Percentiles rank a stretch among this genome's conserved stretches.
Conservation (phyloP, 2,888 invertebrate species). For the Torymus tubicola region DNA sequence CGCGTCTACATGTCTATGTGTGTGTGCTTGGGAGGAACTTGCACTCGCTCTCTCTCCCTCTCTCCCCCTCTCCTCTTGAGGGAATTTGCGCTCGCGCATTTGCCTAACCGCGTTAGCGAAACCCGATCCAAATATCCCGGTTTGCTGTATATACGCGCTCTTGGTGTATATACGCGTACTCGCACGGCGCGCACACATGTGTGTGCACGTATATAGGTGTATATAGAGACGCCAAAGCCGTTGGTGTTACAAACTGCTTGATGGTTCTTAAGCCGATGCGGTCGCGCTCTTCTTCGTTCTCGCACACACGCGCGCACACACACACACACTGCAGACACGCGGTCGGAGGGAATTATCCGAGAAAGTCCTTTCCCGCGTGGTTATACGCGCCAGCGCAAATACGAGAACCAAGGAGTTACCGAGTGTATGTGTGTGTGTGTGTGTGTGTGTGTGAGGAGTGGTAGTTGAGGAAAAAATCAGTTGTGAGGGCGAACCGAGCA, state of each 20-base stretch:
- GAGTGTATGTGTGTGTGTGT: no score
- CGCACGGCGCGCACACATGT: not conserved
- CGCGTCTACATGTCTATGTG: not conserved
- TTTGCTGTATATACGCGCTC: no score
- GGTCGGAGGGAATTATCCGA: not conserved
- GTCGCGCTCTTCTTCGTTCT: slow-evolving; percentile 1
- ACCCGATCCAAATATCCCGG: slow-evolving; percentile 65
- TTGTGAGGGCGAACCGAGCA: no score
- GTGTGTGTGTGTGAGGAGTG: no score
- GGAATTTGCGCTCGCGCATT: slow-evolving; percentile 64
- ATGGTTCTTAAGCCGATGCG: slow-evolving; percentile 38
- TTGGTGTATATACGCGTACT: no score
- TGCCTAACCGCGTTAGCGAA: slow-evolving; percentile 68
- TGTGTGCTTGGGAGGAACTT: not conserved
- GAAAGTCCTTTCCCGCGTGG: no score
- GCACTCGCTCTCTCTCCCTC: slow-evolving; percentile 47
- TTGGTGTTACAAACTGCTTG: slow-evolving; percentile 26
- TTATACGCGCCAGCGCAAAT: no score
- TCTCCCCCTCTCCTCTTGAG: slow-evolving; percentile 24
- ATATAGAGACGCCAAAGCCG: slow-evolving; percentile 7
- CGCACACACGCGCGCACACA: not conserved
- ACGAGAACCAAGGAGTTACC: no score
- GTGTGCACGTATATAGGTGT: not conserved
- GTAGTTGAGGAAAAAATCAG: no score
- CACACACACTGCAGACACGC: not conserved